Percentiles rank a stretch among this genome's conserved stretches.
Conservation (phyloP, 1,140 invertebrate species). For the Diabrotica virgifera region DNA sequence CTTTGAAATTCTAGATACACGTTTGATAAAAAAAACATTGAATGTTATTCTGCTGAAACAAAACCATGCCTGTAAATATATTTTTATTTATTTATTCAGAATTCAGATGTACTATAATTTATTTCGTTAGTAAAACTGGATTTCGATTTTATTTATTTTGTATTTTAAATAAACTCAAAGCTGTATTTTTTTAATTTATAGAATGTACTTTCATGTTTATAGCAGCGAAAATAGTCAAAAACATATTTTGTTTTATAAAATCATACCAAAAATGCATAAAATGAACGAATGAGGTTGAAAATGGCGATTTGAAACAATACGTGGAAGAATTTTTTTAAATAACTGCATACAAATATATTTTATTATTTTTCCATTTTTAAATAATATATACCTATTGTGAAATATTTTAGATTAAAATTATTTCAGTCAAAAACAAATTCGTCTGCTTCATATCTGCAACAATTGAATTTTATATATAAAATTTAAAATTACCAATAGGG, state of each 20-base stretch:
- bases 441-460: no score
- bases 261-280: no score
- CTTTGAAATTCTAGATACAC: conserved; percentile 1
- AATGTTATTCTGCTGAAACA: background rate
- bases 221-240: background rate
- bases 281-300: no score
- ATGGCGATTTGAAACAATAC: no score
- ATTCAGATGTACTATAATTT: conserved; percentile 1
- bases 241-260: conserved; percentile 10
- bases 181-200: background rate
- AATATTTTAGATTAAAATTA: no score
- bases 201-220: background rate
- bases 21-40: background rate
- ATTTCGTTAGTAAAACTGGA: conserved; percentile 10
- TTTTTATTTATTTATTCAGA: conserved; percentile 16
- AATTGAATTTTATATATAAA: no score
- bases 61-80: background rate
- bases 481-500: no score
- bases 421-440: no score
- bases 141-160: conserved; percentile 14
- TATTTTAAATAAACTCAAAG: background rate
- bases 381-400: no score
- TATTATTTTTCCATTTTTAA: no score
- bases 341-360: no score
- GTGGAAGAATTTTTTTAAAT: no score